These are phyloP conservation scores for Lycaon pictus DNA, from an alignment of 2,113 vertebrate species.

Conservation along the genomic window DNA sequence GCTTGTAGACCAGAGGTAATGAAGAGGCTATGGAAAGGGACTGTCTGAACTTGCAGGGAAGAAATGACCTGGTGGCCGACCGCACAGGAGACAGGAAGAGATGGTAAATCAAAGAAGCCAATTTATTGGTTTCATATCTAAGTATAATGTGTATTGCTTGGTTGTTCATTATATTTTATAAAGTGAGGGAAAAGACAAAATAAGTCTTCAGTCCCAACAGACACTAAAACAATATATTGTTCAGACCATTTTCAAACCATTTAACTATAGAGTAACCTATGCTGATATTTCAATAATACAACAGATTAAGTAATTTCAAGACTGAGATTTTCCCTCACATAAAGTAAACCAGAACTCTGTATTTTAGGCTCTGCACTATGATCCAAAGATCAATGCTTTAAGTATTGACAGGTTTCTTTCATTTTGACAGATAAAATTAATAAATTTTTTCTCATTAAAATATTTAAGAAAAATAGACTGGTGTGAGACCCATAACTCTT, in stretches of 20 bases:
- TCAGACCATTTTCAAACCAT: background rate
- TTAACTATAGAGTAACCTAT: background rate
- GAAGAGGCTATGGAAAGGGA: rapidly evolving
- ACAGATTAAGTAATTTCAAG: background rate
- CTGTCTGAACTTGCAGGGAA: rapidly evolving
- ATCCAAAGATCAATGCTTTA: background rate
- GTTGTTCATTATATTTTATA: background rate
- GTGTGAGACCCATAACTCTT: background rate
- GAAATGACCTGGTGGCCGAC: too few relatives aligned
- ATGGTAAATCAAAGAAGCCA: too few relatives aligned
- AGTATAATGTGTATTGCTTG: rapidly evolving
- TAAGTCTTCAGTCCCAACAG: background rate
- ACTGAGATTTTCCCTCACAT: background rate
- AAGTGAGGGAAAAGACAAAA: background rate
- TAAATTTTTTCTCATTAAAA: background rate
- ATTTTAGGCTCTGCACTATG: background rate
- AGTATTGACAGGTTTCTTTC: background rate
- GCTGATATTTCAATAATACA: background rate
- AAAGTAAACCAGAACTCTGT: background rate
- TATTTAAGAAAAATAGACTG: background rate
- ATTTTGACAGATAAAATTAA: background rate
- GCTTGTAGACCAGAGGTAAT: rapidly evolving
- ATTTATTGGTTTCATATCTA: background rate
- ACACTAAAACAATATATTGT: background rate
- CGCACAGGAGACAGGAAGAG: background rate